Evolutionary conservation across 2,888 invertebrate genomes (phyloP).

Genomic region (Trachelus stipa): DNA sequence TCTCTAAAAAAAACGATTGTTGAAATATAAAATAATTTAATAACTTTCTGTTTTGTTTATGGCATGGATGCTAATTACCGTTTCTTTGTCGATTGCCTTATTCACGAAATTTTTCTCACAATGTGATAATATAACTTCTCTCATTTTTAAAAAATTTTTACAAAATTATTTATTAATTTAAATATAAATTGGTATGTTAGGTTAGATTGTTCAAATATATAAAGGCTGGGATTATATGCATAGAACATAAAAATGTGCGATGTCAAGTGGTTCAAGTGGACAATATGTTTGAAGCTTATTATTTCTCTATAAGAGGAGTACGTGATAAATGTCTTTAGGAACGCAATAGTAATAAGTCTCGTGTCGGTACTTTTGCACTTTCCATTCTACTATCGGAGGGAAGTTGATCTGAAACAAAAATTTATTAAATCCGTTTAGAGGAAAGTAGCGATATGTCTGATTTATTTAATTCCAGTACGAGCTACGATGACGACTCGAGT

Average conservation of each 20-base stretch:
- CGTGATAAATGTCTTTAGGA: neutral
- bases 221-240: neutral
- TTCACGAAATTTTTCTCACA: conserved; percentile 79
- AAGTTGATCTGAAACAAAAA: neutral
- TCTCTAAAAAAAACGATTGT: conserved; percentile 71
- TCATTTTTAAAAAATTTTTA: conserved; percentile 67
- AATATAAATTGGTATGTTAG: neutral
- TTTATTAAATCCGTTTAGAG: neutral
- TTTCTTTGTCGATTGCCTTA: conserved; percentile 74
- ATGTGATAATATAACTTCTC: conserved; percentile 75
- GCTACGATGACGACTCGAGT: conserved; percentile 55
- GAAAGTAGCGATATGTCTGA: conserved; percentile 46
- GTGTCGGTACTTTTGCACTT: neutral
- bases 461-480: conserved; percentile 40
- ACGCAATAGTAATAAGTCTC: neutral
- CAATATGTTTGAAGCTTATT: neutral
- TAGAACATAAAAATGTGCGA: neutral
- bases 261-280: neutral
- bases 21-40: conserved; percentile 7
- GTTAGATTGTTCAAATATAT: neutral
- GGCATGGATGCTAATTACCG: conserved; percentile 67
- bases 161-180: neutral
- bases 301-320: neutral
- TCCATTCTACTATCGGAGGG: neutral
- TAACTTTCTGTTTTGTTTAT: conserved; percentile 20